Percentiles rank a stretch among this genome's conserved stretches.
phyloP scores from a whole-genome alignment of 2,113 vertebrate genomes.

The Lontra canadensis region DNA sequence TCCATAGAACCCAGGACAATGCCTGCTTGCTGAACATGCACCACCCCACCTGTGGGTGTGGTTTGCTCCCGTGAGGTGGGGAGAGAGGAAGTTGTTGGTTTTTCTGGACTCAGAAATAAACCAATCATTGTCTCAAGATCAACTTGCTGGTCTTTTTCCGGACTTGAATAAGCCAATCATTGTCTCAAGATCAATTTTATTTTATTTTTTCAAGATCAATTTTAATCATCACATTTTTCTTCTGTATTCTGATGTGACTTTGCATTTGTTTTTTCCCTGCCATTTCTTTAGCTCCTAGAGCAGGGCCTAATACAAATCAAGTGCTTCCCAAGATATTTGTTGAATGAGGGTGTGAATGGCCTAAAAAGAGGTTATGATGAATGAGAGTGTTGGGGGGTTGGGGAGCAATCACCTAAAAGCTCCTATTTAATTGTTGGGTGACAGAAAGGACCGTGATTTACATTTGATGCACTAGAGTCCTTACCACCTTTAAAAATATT shows the following conservation, averaged over 20 bases:
- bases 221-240: not conserved
- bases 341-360: not conserved
- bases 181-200: not conserved
- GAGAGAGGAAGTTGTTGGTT: not conserved
- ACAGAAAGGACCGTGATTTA: not conserved
- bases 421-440: not conserved
- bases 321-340: not conserved
- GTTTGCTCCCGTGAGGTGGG: not conserved
- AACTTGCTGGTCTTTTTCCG: not conserved
- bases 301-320: not conserved
- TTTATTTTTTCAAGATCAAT: not conserved
- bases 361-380: not conserved
- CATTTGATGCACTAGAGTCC: not conserved
- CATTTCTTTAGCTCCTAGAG: not conserved
- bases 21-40: not conserved
- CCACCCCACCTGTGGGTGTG: not conserved
- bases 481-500: not conserved
- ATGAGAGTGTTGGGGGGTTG: not conserved
- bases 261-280: not conserved
- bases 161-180: not conserved
- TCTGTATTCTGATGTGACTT: not conserved
- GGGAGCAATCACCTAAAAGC: not conserved
- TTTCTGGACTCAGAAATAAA: not conserved
- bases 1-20: not conserved
- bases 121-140: too few species aligned